These are phyloP conservation scores for Sclerodermus sp. DNA, from an alignment of 2,888 invertebrate genomes.

Conservation along the genomic window DNA sequence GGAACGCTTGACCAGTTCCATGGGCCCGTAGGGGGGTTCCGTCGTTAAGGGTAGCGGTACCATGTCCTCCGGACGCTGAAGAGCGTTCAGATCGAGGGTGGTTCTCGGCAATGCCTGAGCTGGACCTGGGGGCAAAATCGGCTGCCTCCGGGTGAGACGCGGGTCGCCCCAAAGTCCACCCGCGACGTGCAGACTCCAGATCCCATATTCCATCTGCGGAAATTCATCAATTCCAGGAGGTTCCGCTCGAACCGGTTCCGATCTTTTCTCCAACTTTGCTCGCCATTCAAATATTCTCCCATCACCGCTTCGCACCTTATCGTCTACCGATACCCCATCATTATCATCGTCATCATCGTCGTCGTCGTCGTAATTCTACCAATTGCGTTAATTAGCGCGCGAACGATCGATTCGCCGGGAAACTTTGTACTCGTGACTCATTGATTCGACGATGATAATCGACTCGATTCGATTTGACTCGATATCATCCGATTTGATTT, in stretches of 20 bases:
- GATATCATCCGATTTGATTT: too few relatives aligned
- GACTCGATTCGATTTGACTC: too few relatives aligned
- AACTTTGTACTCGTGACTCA: too few relatives aligned
- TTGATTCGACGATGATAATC: too few relatives aligned
- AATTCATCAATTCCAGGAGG: not conserved
- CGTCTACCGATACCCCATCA: constrained; percentile 3
- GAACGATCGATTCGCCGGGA: too few relatives aligned
- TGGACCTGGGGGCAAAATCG: constrained; percentile 44
- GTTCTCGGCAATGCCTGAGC: constrained; percentile 45
- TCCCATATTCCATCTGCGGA: constrained; percentile 57
- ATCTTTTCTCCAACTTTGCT: too few relatives aligned
- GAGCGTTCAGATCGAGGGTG: constrained; percentile 47
- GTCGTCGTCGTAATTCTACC: too few relatives aligned
- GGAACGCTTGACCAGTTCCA: constrained; percentile 39
- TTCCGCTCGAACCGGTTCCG: too few relatives aligned
- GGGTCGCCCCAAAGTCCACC: constrained; percentile 54
- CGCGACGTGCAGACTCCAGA: constrained; percentile 54
- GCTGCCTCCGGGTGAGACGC: constrained; percentile 49
- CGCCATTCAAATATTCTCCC: not conserved
- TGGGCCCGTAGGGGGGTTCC: constrained; percentile 41
- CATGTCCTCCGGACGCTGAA: constrained; percentile 41
- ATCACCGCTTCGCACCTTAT: constrained; percentile 12
- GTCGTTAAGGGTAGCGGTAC: constrained; percentile 37
- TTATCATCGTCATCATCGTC: constrained; percentile 4
- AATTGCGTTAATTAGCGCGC: too few relatives aligned